Evolutionary conservation across 2,113 vertebrate genomes (phyloP).

Genomic region (Monarcha castaneiventris): DNA sequence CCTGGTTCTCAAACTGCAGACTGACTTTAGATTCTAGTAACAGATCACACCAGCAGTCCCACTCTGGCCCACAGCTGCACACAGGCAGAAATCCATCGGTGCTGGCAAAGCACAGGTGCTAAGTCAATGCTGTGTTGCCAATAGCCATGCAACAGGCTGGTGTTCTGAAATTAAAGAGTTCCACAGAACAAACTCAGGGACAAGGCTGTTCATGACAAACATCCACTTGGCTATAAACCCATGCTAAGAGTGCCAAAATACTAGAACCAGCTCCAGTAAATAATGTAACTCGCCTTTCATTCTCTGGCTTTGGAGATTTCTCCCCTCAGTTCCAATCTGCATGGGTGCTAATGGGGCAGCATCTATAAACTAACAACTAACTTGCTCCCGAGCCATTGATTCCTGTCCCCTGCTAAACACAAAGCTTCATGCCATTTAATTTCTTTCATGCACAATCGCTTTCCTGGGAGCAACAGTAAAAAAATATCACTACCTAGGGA

Average conservation of each 20-base stretch:
- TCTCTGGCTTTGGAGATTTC: background rate
- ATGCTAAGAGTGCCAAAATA: background rate
- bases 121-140: background rate
- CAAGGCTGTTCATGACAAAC: background rate
- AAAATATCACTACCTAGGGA: slow-evolving; percentile 26
- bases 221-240: background rate
- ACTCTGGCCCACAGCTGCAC: background rate
- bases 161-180: background rate
- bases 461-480: slow-evolving; percentile 37
- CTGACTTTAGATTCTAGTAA: background rate
- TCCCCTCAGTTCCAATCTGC: background rate
- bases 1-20: background rate
- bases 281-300: background rate
- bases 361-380: background rate
- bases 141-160: background rate
- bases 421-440: slow-evolving; percentile 27
- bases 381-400: background rate
- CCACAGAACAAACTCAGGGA: slow-evolving; percentile 13
- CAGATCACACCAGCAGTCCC: background rate
- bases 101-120: background rate
- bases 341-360: background rate
- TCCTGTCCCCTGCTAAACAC: slow-evolving; percentile 26
- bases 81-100: background rate
- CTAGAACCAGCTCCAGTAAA: background rate
- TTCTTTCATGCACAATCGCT: background rate